Evolutionary conservation across 2,888 invertebrate species (phyloP), one percentile per base, ranked within the genome.

Genomic region (Ryuthela nishihirai): DNA sequence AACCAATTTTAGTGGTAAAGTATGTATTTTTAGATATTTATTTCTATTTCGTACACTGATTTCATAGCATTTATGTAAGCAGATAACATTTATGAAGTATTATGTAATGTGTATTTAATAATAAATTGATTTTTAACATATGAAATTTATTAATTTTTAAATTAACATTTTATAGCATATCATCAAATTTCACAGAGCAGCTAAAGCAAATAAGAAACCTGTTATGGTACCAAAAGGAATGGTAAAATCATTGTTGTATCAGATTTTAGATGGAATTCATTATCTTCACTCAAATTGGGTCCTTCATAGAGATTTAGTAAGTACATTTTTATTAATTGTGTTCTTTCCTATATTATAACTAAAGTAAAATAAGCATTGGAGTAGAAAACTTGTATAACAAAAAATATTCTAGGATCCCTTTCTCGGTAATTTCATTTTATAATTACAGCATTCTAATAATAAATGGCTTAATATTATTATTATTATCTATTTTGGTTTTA

Each of bases 271-370:
- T 79, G 98, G 98, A 40, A 99, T 99, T 73, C 94, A 97, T 77
- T 99, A 99, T 79, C 80, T 99, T 70, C 99, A 99, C 80, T 89
- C 91, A 64, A 99, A 99, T 76, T 99, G 98, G 98, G 95, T 99
- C 59, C 79, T 99, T 49, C 98, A 99, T 77, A 83, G 98, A 75
- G 97, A 97, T 82, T 80, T 97, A 80, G 88, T 88, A 79, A 80
- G 78, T 71, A 25, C n/a, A n/a, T n/a, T n/a, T n/a, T n/a, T n/a
- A n/a, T n/a, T n/a, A n/a, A n/a, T n/a, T n/a, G n/a, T n/a, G n/a
- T n/a, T n/a, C n/a, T n/a, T n/a, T n/a, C n/a, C n/a, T n/a, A n/a
- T n/a, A n/a, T n/a, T n/a, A n/a, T n/a, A n/a, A n/a, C n/a, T n/a
- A n/a, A n/a, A n/a, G n/a, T n/a, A n/a, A n/a, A n/a, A n/a, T n/a